Percentiles rank a stretch among this genome's conserved stretches.
Conservation (phyloP, 1,140 invertebrate species). For the Phthorimaea operculella region DNA sequence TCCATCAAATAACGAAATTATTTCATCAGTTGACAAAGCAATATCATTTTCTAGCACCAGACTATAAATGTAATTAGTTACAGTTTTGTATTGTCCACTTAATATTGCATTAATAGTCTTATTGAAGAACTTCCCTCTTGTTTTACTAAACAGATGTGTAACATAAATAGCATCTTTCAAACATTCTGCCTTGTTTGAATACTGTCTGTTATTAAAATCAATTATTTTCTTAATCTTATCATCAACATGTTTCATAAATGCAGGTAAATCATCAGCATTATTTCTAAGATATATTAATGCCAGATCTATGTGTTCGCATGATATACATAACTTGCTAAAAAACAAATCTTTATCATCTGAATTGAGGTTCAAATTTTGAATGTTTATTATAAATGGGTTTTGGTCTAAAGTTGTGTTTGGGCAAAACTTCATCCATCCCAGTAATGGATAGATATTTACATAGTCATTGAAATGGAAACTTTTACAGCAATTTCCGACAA, state of each 20-base stretch:
- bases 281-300: conserved; percentile 38
- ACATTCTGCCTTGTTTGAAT: conserved; percentile 36
- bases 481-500: conserved; percentile 34
- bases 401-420: conserved; percentile 3
- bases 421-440: conserved; percentile 1
- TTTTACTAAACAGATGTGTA: conserved; percentile 22
- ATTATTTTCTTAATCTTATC: conserved; percentile 28
- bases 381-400: conserved; percentile 22
- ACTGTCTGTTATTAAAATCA: conserved; percentile 31
- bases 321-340: conserved; percentile 22
- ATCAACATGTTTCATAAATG: conserved; percentile 28
- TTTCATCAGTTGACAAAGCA: conserved; percentile 19
- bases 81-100: conserved; percentile 19
- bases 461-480: conserved; percentile 30
- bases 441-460: conserved; percentile 22
- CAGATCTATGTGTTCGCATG: conserved; percentile 33
- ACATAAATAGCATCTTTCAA: conserved; percentile 38
- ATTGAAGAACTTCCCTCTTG: conserved; percentile 10
- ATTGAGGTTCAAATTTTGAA: conserved; percentile 19
- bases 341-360: conserved; percentile 24
- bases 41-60: conserved; percentile 25
- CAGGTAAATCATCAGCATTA: conserved; percentile 17
- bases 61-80: conserved; percentile 24
- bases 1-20: conserved; percentile 14
- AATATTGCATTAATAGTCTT: conserved; percentile 19